A percentile compares a stretch with the other conserved stretches of the same genome.
These are phyloP conservation scores for Diploptera punctata DNA, from an alignment of 2,888 invertebrate genomes.

Conservation along the genomic window DNA sequence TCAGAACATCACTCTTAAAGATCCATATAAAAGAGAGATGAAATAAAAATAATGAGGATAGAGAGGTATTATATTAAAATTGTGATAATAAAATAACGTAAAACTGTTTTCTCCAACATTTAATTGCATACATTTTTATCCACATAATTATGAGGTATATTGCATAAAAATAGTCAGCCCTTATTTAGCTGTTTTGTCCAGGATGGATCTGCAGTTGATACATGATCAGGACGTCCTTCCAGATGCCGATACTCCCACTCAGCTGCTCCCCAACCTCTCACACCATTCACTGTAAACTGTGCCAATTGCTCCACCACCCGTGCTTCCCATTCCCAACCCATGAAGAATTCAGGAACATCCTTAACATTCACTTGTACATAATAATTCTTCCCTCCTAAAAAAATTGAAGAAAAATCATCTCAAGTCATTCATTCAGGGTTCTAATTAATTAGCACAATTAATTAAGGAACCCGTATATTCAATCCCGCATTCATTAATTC, in stretches of 20 bases:
- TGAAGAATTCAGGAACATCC: slow-evolving; percentile 63
- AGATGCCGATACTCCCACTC: slow-evolving; percentile 67
- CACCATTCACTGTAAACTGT: slow-evolving; percentile 64
- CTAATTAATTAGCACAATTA: too few species aligned
- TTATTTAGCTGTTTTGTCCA: slow-evolving; percentile 25
- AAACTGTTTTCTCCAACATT: too few species aligned
- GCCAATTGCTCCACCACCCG: slow-evolving; percentile 66
- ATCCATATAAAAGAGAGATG: too few species aligned
- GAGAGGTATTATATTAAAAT: too few species aligned
- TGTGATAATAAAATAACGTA: too few species aligned
- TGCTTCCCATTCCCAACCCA: slow-evolving; percentile 65
- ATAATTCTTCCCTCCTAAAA: slow-evolving; percentile 60
- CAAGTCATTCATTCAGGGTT: too few species aligned
- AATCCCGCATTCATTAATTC: background rate
- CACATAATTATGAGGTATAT: too few species aligned
- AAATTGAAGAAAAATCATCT: too few species aligned
- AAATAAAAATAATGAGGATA: too few species aligned
- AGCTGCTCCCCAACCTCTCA: slow-evolving; percentile 67
- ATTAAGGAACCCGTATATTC: slow-evolving; percentile 19
- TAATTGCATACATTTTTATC: too few species aligned
- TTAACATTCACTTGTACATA: slow-evolving; percentile 61
- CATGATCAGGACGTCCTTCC: slow-evolving; percentile 11
- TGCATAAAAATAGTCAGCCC: too few species aligned
- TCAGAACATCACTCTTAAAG: too few species aligned
- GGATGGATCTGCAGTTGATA: slow-evolving; percentile 26